Base-by-base conservation (phyloP, 2,113 vertebrate genomes). In the Sitta europaea region DNA sequence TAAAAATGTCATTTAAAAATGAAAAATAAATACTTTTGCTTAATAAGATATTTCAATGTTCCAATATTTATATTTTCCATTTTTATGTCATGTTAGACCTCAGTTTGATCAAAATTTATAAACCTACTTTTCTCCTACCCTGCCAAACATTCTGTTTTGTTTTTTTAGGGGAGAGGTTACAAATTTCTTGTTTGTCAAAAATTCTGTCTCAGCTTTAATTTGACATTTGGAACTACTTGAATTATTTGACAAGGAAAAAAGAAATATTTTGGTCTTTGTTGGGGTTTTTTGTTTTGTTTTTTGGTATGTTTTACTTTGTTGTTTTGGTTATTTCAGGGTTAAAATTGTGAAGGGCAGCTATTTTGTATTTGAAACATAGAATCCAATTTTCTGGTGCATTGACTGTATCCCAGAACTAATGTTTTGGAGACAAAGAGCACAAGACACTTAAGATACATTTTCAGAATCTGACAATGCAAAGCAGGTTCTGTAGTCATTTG, bases 111-210 rank as follows among this genome's bases (percentile, higher is more conserved):
- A n/a, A 84, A 73, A 38, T 65, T 61, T 72, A 43, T 59, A n/a
- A 43, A 51, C 47, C 7, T 10, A 8, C 5, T 79, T 71, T 66
- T 82, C 29, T 45, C 16, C 8, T 53, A 48, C 8, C 3, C 11
- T 3, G n/a, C 4, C 55, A 74, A 82, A 59, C 7, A 22, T 71
- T 85, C 73, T 48, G 11, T n/a, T 74, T 81, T 48, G 11, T 86
- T 0, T 10, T 68, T 76, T 61, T 43, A 16, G 17, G 27, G 8
- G 8, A 57, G 1, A 16, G 2, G 2, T 31, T 70, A 25, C 8
- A 42, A 35, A 77, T 17, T 24, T 78, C 5, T 36, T 28, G 3
- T 31, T 14, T 40, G 47, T 67, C 10, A 88, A 59, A 81, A 78
- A 53, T 43, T 81, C 16, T 36, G 18, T 40, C 5, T 77, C 31